Evolutionary conservation across 1,140 invertebrate genomes (phyloP).

Genomic region (Scaptomyza graminum): DNA sequence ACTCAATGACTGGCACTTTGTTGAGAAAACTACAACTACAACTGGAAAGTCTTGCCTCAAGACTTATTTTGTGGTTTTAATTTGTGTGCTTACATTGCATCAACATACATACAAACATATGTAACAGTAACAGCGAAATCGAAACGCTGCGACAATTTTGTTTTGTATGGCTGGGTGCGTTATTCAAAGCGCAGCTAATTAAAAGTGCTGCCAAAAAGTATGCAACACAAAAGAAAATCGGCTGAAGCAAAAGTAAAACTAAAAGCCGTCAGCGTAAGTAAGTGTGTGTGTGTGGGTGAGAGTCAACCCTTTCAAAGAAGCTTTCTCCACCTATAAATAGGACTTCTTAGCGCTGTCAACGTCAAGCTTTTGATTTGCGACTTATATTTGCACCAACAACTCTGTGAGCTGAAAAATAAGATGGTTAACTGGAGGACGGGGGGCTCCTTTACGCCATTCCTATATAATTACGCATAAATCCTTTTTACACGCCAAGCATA

Average conservation of each 20-base stretch:
- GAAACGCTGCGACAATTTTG: conserved; percentile 1
- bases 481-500: conserved; percentile 72
- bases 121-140: background rate
- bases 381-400: conserved; percentile 38
- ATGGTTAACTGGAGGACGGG: background rate
- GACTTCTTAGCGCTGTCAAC: conserved; percentile 73
- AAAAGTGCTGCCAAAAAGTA: conserved; percentile 64
- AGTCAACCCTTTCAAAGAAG: conserved; percentile 23
- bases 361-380: conserved; percentile 61
- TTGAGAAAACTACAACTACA: conserved; percentile 60
- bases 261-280: conserved; percentile 39
- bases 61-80: conserved; percentile 79
- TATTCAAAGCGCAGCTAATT: conserved; percentile 52
- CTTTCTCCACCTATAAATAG: conserved; percentile 4
- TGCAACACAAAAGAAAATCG: conserved; percentile 58
- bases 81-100: conserved; percentile 38
- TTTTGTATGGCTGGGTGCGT: background rate
- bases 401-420: conserved; percentile 1
- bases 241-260: conserved; percentile 43
- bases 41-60: conserved; percentile 37
- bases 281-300: background rate
- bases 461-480: conserved; percentile 82
- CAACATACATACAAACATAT: background rate
- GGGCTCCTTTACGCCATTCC: conserved; percentile 71
- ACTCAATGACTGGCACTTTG: conserved; percentile 53